phyloP scores from a whole-genome alignment of 2,797 vertebrate species.

The Neosilurus mollespiculum region DNA sequence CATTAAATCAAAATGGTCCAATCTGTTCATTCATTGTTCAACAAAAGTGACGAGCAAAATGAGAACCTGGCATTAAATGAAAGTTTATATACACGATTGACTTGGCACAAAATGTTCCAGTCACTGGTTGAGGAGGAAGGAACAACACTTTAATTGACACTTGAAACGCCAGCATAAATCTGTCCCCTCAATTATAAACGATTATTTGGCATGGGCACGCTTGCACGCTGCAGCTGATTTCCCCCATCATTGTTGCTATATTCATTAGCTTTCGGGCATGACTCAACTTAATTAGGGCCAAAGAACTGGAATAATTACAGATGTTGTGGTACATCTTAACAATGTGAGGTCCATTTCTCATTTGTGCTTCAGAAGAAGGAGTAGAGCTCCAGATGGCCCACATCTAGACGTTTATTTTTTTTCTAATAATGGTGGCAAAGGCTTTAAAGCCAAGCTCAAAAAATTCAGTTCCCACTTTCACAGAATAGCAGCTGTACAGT shows the following conservation, averaged over 20 bases:
- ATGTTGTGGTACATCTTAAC: conserved; percentile 44
- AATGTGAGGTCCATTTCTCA: conserved; percentile 30
- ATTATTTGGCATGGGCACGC: conserved; percentile 27
- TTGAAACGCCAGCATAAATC: conserved; percentile 39
- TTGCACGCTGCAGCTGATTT: conserved; percentile 40
- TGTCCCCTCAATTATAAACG: conserved; percentile 46
- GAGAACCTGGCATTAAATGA: background rate
- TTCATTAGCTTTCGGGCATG: conserved; percentile 53
- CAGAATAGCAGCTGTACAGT: conserved; percentile 6
- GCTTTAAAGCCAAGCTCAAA: conserved; percentile 29
- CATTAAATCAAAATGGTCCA: background rate
- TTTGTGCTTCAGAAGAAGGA: conserved; percentile 36
- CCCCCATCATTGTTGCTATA: conserved; percentile 41
- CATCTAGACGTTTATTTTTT: conserved; percentile 24
- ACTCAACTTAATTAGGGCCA: conserved; percentile 54
- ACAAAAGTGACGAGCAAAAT: background rate
- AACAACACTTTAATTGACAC: conserved; percentile 46
- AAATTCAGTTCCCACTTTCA: conserved; percentile 12
- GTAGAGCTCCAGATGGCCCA: conserved; percentile 43
- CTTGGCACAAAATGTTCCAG: background rate
- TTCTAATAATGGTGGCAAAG: conserved; percentile 38
- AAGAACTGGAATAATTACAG: conserved; percentile 47
- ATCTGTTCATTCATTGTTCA: background rate
- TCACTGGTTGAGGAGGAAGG: conserved; percentile 6
- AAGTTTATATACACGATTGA: background rate